Evolutionary conservation across 2,113 vertebrate genomes (phyloP).

Genomic region (Zootoca vivipara): DNA sequence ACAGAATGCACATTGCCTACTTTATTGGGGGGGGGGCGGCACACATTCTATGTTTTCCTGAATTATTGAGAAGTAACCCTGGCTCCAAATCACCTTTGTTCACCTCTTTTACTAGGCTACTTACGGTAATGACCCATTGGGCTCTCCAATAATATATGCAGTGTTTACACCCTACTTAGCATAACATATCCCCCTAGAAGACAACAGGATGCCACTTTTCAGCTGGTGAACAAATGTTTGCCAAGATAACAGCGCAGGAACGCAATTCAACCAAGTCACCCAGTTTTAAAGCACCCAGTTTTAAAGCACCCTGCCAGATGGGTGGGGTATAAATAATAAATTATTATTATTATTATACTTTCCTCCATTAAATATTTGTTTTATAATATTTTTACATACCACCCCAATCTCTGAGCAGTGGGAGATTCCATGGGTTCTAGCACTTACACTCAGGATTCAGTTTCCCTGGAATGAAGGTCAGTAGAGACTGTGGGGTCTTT

Average conservation of each 20-base stretch:
- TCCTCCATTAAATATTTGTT: no score
- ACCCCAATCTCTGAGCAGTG: no score
- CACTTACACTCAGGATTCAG: no score
- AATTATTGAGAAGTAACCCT: background rate
- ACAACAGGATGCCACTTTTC: background rate
- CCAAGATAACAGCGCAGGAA: conserved; percentile 11
- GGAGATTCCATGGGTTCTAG: no score
- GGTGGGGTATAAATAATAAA: no score
- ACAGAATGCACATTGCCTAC: background rate
- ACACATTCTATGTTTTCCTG: background rate
- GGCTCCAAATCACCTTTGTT: background rate
- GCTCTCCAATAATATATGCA: background rate
- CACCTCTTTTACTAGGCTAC: background rate
- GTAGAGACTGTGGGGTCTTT: no score
- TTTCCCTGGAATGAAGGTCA: no score
- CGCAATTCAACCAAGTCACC: conserved; percentile 61
- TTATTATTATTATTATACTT: no score
- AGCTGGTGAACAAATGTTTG: background rate
- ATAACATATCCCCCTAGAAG: background rate
- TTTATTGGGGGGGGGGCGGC: no score
- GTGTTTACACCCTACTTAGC: background rate
- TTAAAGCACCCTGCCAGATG: no score
- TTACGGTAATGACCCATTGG: background rate
- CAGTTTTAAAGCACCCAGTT: conserved; percentile 14
- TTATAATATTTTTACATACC: no score